Base-by-base conservation (phyloP, 1,140 invertebrate species). In the Chelonus insularis region DNA sequence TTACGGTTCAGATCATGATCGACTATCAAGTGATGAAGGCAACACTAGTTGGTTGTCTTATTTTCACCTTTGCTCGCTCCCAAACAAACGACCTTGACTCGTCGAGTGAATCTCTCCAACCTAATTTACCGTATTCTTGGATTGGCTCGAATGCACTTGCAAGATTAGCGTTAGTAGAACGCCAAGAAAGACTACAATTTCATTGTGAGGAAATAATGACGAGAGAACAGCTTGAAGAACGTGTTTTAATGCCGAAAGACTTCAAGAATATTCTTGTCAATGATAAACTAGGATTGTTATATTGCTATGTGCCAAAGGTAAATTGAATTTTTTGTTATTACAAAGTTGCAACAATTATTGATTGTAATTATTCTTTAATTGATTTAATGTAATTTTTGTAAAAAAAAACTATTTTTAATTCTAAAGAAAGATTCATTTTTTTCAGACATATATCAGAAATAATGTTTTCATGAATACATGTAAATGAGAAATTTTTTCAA, bases 251-350 rank as follows among this genome's bases (percentile, higher is more conserved):
- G 45, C 77, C 82, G 8, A 81, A 77, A 57, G 82, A 84, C 62
- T 84, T 91, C 67, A 84, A 87, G 68, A 91, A 93, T 74, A 86
- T 94, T 74, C 81, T 94, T 58, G 87, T 94, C 12, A 91, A 95
- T 73, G 88, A 90, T 68, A 84, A 87, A 50, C 89, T 93, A 69
- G 89, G 91, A 71, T 77, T 95, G 2, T 81, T 96, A 0, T 96
- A 96, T 73, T 96, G 95, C 75, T 95, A 95, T 79, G 93, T 96
- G 50, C 94, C 95, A 55, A 96, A 96, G 86, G 91, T 92, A 83
- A 82, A 20, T n/a, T 60, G 60, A 45, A 48, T 20, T 21, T 39
- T 21, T 68, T 43, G 39, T 34, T 2, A 48, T 37, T 21, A 29
- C 18, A 36, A 54, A 18, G 16, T 32, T 54, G n/a, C 11, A 18